A percentile compares a stretch with the other conserved stretches of the same genome.
These are phyloP conservation scores for Tetramorium parvispinum DNA, from an alignment of 1,140 invertebrate species.

Conservation along the genomic window DNA sequence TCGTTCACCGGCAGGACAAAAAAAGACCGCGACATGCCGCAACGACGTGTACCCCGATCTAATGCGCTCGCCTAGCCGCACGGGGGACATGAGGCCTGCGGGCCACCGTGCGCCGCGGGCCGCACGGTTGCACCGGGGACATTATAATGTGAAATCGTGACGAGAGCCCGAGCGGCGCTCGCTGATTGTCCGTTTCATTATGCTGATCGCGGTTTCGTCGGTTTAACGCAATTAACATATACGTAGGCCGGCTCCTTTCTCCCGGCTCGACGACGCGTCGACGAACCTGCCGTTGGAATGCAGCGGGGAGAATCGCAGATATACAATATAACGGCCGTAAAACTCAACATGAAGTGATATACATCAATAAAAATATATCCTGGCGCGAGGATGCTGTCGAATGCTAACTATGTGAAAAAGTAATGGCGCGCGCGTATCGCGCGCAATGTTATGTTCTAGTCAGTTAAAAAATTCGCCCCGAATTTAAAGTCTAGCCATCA, in stretches of 20 bases:
- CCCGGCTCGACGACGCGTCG: constrained; percentile 18
- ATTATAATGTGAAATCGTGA: constrained; percentile 77
- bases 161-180: constrained; percentile 37
- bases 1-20: constrained; percentile 71
- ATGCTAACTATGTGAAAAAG: too few species aligned
- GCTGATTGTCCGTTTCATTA: constrained; percentile 75
- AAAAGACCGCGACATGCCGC: constrained; percentile 81
- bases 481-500: too few species aligned
- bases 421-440: too few species aligned
- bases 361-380: background rate
- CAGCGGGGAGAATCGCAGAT: constrained; percentile 27
- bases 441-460: too few species aligned
- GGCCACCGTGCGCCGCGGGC: constrained; percentile 64
- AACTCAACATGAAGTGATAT: background rate
- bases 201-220: constrained; percentile 74
- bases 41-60: constrained; percentile 76
- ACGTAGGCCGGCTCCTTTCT: constrained; percentile 26
- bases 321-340: constrained; percentile 38
- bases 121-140: constrained; percentile 54
- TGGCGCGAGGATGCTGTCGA: background rate
- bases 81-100: constrained; percentile 53
- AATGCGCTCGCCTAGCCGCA: constrained; percentile 72
- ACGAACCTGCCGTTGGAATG: constrained; percentile 50
- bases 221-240: constrained; percentile 73
- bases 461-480: too few species aligned